These are phyloP conservation scores for Clunio marinus DNA, from an alignment of 2,888 invertebrate genomes.

Conservation along the genomic window DNA sequence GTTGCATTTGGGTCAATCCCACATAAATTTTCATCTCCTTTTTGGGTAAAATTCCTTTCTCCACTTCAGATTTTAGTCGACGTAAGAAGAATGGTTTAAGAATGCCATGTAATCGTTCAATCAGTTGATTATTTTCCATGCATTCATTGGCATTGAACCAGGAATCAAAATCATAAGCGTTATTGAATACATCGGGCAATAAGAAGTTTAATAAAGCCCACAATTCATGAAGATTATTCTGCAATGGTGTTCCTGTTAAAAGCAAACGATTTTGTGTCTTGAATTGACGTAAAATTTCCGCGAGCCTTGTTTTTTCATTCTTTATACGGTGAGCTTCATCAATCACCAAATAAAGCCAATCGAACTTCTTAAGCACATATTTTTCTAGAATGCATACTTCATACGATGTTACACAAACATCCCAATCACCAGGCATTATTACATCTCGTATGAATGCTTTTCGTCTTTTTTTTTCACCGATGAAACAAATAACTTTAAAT, in stretches of 20 bases:
- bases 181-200: constrained; percentile 96
- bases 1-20: constrained; percentile 96
- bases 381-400: constrained; percentile 98
- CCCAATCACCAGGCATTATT: constrained; percentile 94
- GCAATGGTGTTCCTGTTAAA: constrained; percentile 94
- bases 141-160: constrained; percentile 98
- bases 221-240: constrained; percentile 96
- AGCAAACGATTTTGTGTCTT: constrained; percentile 93
- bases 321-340: constrained; percentile 99
- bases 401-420: constrained; percentile 96
- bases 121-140: constrained; percentile 83
- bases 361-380: constrained; percentile 95
- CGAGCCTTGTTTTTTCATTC: constrained; percentile 97
- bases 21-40: constrained; percentile 97
- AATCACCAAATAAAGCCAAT: constrained; percentile 99
- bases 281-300: constrained; percentile 93
- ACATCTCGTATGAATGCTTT: constrained; percentile 85
- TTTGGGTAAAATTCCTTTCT: constrained; percentile 93
- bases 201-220: constrained; percentile 98
- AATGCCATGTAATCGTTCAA: constrained; percentile 88
- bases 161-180: constrained; percentile 94
- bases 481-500: constrained; percentile 84
- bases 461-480: constrained; percentile 91
- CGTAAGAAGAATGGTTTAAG: constrained; percentile 91
- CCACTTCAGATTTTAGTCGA: constrained; percentile 95